Percentiles rank a stretch among this genome's conserved stretches.
phyloP scores from a whole-genome alignment of 2,797 vertebrate genomes.

The Xenopus petersii region DNA sequence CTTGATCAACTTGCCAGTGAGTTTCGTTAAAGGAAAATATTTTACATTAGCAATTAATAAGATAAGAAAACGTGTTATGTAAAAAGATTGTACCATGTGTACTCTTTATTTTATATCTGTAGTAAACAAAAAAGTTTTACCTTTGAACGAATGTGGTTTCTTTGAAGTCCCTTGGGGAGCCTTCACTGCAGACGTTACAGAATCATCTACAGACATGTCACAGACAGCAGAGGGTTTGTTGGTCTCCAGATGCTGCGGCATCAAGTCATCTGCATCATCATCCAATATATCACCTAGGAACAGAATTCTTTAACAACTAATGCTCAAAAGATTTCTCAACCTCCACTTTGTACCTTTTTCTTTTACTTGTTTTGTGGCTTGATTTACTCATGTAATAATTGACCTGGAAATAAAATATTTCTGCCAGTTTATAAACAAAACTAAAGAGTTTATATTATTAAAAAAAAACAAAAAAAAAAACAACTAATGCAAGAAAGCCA shows the following conservation, averaged over 20 bases:
- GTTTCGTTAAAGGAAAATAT: too few relatives aligned
- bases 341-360: background rate
- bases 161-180: conserved; percentile 50
- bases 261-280: conserved; percentile 66
- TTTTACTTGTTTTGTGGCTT: conserved; percentile 6
- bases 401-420: conserved; percentile 34
- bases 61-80: too few relatives aligned
- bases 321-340: background rate
- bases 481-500: too few relatives aligned
- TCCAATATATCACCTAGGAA: conserved; percentile 68
- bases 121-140: conserved; percentile 46
- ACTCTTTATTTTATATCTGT: too few relatives aligned
- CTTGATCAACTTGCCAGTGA: too few relatives aligned
- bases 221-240: conserved; percentile 53
- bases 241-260: conserved; percentile 53
- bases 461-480: too few relatives aligned
- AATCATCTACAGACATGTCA: conserved; percentile 3
- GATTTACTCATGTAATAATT: conserved; percentile 24
- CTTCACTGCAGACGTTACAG: accelerated
- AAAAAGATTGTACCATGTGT: too few relatives aligned
- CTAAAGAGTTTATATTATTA: conserved; percentile 46
- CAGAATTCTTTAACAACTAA: background rate
- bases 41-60: too few relatives aligned
- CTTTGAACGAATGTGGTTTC: conserved; percentile 57
- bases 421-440: conserved; percentile 40